Evolutionary conservation across 2,797 vertebrate species (phyloP).

Genomic region (Chromis chromis): DNA sequence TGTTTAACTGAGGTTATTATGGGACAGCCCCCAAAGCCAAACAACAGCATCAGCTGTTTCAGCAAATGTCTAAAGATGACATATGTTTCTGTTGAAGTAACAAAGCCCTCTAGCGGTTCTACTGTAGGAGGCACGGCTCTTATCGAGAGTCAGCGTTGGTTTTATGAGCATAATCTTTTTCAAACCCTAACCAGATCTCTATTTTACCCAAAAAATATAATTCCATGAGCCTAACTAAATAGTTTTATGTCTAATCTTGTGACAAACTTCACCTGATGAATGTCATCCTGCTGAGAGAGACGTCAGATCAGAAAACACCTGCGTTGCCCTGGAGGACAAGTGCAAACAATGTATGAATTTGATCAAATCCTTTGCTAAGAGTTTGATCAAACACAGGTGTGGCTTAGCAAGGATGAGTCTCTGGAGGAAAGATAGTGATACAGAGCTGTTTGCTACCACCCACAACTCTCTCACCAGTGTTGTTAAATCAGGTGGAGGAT

Average conservation of each 20-base stretch:
- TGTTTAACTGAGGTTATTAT: conserved; percentile 33
- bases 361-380: not conserved
- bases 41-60: conserved; percentile 13
- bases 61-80: conserved; percentile 24
- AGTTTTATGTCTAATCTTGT: not conserved
- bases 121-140: not conserved
- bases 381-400: conserved; percentile 3
- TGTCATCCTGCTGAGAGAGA: not conserved
- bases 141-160: not conserved
- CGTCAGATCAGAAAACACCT: conserved; percentile 4
- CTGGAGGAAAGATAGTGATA: not conserved
- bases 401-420: not conserved
- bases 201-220: not conserved
- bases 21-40: conserved; percentile 2
- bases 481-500: conserved; percentile 22
- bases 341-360: not conserved
- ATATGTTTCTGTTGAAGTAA: not conserved
- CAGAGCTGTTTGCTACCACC: conserved; percentile 20
- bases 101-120: not conserved
- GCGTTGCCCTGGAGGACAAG: not conserved
- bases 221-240: not conserved
- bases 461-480: conserved; percentile 23
- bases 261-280: not conserved
- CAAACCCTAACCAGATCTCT: not conserved
- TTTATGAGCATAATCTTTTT: not conserved